These are phyloP conservation scores for Acleris laterana DNA, from an alignment of 2,888 invertebrate species.

Conservation along the genomic window DNA sequence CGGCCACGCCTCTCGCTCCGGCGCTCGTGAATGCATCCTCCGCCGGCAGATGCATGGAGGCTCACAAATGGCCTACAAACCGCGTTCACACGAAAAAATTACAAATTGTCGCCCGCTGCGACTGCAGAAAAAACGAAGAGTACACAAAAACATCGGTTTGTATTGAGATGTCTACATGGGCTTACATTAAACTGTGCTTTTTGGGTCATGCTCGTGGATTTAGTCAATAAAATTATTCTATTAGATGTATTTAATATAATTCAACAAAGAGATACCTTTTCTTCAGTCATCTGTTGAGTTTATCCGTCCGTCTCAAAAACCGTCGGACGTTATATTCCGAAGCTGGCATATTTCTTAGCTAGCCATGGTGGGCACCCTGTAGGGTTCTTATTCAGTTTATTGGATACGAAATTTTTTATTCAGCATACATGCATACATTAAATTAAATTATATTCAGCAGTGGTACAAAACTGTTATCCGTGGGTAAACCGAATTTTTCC, in stretches of 20 bases:
- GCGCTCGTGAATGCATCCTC: neutral
- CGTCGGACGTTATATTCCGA: too few species aligned
- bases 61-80: slow-evolving; percentile 61
- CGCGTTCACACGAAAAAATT: slow-evolving; percentile 53
- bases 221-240: slow-evolving; percentile 43
- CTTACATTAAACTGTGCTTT: neutral
- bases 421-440: too few species aligned
- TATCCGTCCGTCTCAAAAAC: too few species aligned
- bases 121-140: slow-evolving; percentile 38
- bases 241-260: neutral
- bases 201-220: slow-evolving; percentile 43
- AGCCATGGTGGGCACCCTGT: too few species aligned
- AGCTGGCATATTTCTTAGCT: too few species aligned
- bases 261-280: too few species aligned
- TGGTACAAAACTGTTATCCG: too few species aligned
- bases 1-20: slow-evolving; percentile 1
- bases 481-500: too few species aligned
- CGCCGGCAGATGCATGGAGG: slow-evolving; percentile 5
- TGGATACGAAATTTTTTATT: too few species aligned
- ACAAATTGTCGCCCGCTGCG: slow-evolving; percentile 37
- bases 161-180: slow-evolving; percentile 7
- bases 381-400: too few species aligned
- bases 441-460: too few species aligned
- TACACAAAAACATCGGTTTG: slow-evolving; percentile 11
- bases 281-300: too few species aligned